phyloP scores from a whole-genome alignment of 1,140 invertebrate species.

The Zaprionus africanus region DNA sequence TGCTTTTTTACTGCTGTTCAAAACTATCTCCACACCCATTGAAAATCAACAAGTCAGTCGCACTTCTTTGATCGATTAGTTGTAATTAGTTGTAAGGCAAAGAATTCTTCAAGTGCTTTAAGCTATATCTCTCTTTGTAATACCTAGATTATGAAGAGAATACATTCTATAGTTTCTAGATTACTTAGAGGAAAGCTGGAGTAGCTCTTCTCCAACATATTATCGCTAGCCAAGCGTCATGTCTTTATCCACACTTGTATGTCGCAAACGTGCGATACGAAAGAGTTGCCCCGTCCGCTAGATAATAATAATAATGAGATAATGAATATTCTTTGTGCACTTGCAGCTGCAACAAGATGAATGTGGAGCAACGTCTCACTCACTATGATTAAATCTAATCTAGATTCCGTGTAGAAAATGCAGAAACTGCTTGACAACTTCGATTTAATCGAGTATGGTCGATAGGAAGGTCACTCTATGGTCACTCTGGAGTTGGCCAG shows the following conservation, averaged over 20 bases:
- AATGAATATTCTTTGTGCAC: constrained; percentile 13
- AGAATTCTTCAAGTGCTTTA: background rate
- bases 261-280: constrained; percentile 35
- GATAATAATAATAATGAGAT: constrained; percentile 28
- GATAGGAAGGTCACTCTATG: background rate
- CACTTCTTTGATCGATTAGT: background rate
- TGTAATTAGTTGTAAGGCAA: background rate
- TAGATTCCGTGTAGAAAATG: background rate
- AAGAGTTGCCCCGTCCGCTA: constrained; percentile 26
- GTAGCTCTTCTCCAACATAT: background rate
- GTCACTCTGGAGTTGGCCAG: background rate
- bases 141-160: background rate
- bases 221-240: background rate
- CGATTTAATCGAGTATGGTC: background rate
- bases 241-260: background rate
- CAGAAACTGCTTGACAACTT: background rate
- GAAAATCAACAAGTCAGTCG: too few relatives aligned
- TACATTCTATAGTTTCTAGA: background rate
- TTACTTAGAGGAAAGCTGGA: background rate
- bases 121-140: background rate
- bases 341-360: background rate
- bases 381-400: constrained; percentile 21
- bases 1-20: too few relatives aligned
- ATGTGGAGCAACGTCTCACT: constrained; percentile 22
- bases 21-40: too few relatives aligned